These are phyloP conservation scores for Thalpophila matura DNA, from an alignment of 2,888 invertebrate genomes.

Conservation along the genomic window DNA sequence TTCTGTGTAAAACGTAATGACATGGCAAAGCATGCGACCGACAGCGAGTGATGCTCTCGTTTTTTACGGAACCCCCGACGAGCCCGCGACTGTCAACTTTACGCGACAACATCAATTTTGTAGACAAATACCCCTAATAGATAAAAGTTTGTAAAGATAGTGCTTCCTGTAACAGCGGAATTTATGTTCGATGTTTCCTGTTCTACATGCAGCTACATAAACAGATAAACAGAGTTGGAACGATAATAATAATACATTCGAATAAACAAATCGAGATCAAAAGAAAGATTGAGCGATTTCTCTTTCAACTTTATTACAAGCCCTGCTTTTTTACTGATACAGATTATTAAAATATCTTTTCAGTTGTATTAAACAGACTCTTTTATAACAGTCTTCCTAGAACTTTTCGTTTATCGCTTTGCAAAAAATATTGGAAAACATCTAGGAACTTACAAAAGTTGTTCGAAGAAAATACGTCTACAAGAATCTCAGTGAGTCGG, in stretches of 20 bases:
- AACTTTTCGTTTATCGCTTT: conserved; percentile 42
- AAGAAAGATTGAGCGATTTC: conserved; percentile 36
- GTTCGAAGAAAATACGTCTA: conserved; percentile 51
- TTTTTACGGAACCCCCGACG: conserved; percentile 57
- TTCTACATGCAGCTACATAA: conserved; percentile 42
- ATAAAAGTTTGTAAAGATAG: conserved; percentile 63
- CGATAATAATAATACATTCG: conserved; percentile 33
- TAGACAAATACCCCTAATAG: conserved; percentile 63
- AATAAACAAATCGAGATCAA: conserved; percentile 43
- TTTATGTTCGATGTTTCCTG: conserved; percentile 64
- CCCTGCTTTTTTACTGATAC: conserved; percentile 5
- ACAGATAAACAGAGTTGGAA: conserved; percentile 30
- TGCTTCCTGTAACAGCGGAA: conserved; percentile 60
- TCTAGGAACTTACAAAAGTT: conserved; percentile 56
- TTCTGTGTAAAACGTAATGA: conserved; percentile 23
- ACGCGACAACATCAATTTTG: conserved; percentile 60
- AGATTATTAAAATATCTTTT: conserved; percentile 32
- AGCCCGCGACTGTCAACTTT: conserved; percentile 52
- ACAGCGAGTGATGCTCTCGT: conserved; percentile 69
- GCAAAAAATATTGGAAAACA: conserved; percentile 44
- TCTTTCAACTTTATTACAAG: conserved; percentile 15
- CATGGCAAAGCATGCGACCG: conserved; percentile 60
- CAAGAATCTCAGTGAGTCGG: conserved; percentile 55
- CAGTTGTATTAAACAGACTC: conserved; percentile 15
- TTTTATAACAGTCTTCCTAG: conserved; percentile 5